Evolutionary conservation across 2,888 invertebrate genomes (phyloP).

Genomic region (Atrina japonica): DNA sequence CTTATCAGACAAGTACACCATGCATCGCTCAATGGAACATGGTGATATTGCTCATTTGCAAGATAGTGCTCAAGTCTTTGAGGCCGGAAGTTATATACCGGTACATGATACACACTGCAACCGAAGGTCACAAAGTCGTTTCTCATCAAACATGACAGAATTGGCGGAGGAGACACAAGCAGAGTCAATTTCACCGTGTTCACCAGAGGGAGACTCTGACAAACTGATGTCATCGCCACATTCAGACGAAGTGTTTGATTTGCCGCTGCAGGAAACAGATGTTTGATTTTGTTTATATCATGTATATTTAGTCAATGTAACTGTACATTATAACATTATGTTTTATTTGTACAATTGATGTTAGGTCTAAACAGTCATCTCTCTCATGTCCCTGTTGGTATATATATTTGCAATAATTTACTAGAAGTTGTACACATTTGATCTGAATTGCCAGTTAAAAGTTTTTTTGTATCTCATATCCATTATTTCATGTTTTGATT

Average conservation of each 20-base stretch:
- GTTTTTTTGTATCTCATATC: too few species aligned
- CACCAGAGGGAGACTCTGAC: slow-evolving; percentile 54
- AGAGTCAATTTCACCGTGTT: slow-evolving; percentile 48
- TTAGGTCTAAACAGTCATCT: too few species aligned
- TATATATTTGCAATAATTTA: too few species aligned
- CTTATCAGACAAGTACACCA: slow-evolving; percentile 52
- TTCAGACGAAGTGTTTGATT: slow-evolving; percentile 61
- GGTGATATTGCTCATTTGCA: slow-evolving; percentile 67
- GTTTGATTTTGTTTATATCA: slow-evolving; percentile 41
- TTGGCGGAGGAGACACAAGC: slow-evolving; percentile 11
- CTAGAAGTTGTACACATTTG: too few species aligned
- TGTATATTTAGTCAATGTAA: too few species aligned
- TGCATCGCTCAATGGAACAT: slow-evolving; percentile 69
- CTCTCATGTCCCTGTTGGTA: too few species aligned
- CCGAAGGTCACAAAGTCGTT: slow-evolving; percentile 4
- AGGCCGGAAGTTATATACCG: slow-evolving; percentile 39
- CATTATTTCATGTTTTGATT: too few species aligned
- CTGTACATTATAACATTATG: too few species aligned
- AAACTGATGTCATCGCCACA: slow-evolving; percentile 54
- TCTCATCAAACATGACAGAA: slow-evolving; percentile 1
- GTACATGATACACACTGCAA: slow-evolving; percentile 18
- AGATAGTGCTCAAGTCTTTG: slow-evolving; percentile 63
- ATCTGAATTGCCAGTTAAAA: too few species aligned
- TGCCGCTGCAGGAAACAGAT: slow-evolving; percentile 62
- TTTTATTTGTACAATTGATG: too few species aligned